Evolutionary conservation across 35 echinoderm and acorn worm genomes (phyloP), one percentile per base, ranked within the genome.

Genomic region (Heliocidaris tuberculata): DNA sequence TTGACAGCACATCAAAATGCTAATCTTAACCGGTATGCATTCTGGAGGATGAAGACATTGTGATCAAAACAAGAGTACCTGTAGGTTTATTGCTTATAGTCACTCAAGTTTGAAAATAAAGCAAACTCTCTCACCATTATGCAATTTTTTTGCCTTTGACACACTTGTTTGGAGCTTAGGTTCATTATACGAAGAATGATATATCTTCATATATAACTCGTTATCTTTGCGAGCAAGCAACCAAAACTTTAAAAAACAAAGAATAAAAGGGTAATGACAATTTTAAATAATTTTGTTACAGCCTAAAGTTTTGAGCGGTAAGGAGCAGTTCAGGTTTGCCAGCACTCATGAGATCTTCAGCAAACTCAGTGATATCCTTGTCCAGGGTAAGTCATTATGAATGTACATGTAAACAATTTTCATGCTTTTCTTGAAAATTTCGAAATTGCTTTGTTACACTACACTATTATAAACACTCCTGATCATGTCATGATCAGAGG

Each of bases 301-400:
- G 98, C 96, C 97, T 10, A 99, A 99, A 71, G 97, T 96, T 48
- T 85, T 96, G 13, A 95, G 89, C 42, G 95, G 95, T 59, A 91
- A 94, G 21, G 96, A 96, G 35, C 98, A 96, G 48, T 94, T 97
- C 48, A 87, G 97, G 48, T 97, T 99, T 48, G 94, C 97, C 31
- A 54, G 95, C 30, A 94, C 92, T 48, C 98, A 99, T 52, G 91
- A 94, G 5, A 99, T 99, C 50, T 99, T 99, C 71, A 93, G 94
- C 31, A 93, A 92, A 29, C 90, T 99, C 4, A 31, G 91, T 60
- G 94, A 96, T 86, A 95, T 99, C 48, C 94, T 99, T 27, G 92
- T 97, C 8, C 95, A 93, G 88, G 98, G 98, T 99, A 94, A 87
- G 96, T 96, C 13, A 78, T 7, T 21, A 2, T 56, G n/a, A 19